Conservation (phyloP, 1,140 invertebrate genomes). For the Probaryconus sp. region DNA sequence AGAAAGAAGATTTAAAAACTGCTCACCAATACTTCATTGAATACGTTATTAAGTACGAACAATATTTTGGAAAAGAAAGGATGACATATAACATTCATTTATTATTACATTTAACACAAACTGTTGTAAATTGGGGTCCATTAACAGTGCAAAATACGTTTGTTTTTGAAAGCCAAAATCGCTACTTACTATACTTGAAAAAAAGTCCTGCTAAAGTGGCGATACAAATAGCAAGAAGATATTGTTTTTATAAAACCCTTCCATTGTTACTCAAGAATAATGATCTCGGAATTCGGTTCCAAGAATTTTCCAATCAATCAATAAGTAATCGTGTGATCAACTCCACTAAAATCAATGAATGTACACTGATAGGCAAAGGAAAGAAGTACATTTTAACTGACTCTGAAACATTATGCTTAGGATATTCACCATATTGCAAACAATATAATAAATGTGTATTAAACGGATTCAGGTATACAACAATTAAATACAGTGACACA, state of each 20-base stretch:
- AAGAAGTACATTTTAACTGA: not conserved
- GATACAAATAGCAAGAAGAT: slow-evolving; percentile 13
- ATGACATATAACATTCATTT: no score
- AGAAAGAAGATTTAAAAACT: no score
- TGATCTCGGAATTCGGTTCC: not conserved
- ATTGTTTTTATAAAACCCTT: slow-evolving; percentile 14
- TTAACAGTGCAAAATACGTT: slow-evolving; percentile 3
- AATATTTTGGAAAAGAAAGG: no score
- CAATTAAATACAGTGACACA: not conserved
- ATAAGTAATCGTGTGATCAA: not conserved
- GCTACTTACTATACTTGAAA: slow-evolving; percentile 8
- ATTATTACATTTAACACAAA: not conserved
- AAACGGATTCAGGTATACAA: not conserved
- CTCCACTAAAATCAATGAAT: not conserved
- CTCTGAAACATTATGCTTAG: not conserved
- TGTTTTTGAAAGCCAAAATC: slow-evolving; percentile 14
- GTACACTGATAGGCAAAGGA: slow-evolving; percentile 6
- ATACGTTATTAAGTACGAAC: no score
- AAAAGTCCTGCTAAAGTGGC: slow-evolving; percentile 14
- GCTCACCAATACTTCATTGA: no score
- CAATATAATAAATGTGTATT: not conserved
- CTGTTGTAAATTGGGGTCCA: not conserved
- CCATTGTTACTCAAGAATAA: not conserved
- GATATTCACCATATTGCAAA: not conserved
- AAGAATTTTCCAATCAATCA: not conserved